These are phyloP conservation scores for Calidris pugnax DNA, from an alignment of 2,113 vertebrate species.

Conservation along the genomic window DNA sequence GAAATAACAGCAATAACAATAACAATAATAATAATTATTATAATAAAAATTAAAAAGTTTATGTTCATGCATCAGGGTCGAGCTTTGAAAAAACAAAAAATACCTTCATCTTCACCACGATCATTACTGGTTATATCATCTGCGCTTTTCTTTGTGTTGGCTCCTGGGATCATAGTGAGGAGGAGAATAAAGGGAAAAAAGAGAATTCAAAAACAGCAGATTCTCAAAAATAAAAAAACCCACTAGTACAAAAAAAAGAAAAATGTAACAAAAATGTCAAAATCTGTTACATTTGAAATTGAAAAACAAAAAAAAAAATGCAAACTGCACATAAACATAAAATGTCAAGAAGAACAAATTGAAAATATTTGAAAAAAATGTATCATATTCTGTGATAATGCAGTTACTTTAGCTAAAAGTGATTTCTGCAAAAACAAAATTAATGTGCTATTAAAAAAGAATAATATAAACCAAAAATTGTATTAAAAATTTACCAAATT, in stretches of 20 bases:
- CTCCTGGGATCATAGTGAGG: slow-evolving; percentile 85
- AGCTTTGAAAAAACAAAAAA: slow-evolving; percentile 81
- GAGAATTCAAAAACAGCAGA: slow-evolving; percentile 80
- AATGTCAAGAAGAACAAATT: slow-evolving; percentile 71
- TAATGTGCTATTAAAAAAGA: slow-evolving; percentile 55
- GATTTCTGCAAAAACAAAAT: slow-evolving; percentile 41
- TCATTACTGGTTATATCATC: slow-evolving; percentile 92
- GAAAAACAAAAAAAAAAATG: slow-evolving; percentile 71
- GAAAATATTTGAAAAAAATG: slow-evolving; percentile 67
- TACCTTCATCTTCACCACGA: slow-evolving; percentile 89
- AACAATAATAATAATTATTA: slow-evolving; percentile 42
- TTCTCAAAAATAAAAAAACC: slow-evolving; percentile 71
- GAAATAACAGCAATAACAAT: slow-evolving; percentile 63
- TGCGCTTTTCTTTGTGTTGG: slow-evolving; percentile 87
- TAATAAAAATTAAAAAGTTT: slow-evolving; percentile 62
- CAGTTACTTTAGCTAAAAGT: slow-evolving; percentile 56
- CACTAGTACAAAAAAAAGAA: slow-evolving; percentile 45
- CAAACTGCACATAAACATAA: slow-evolving; percentile 70
- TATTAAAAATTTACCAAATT: slow-evolving; percentile 19
- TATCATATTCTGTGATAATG: slow-evolving; percentile 48
- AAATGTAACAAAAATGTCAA: slow-evolving; percentile 73
- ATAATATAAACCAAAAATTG: slow-evolving; percentile 49
- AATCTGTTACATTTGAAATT: slow-evolving; percentile 64
- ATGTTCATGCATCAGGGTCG: slow-evolving; percentile 85
- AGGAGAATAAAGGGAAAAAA: slow-evolving; percentile 83